Evolutionary conservation across 2,888 invertebrate genomes (phyloP), one percentile per base, ranked within the genome.

Genomic region (Euplexia lucipara): DNA sequence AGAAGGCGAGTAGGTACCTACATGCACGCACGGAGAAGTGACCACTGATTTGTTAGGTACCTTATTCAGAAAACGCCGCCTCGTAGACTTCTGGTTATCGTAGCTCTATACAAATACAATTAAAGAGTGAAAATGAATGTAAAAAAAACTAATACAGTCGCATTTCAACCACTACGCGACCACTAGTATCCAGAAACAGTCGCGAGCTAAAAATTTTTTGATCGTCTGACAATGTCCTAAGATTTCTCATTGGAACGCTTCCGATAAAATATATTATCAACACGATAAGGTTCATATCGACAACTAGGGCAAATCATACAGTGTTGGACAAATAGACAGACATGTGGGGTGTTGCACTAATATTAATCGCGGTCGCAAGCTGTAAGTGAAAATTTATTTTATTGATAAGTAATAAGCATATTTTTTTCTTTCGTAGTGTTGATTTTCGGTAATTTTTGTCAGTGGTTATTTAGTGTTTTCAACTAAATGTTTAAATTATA

Each of bases 341-440:
- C 66, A 87, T 87, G 87, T 82, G 83, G 84, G 77, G 75, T 73
- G 54, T 71, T 54, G 49, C 56, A 66, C 14, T 79, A 44, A n/a
- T 84, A 22, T 44, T 81, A 32, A 54, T 83, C 8, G 71, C 74
- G 16, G 45, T 56, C 0, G 53, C 58, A 35, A 80, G 52, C 65
- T 78, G 87, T 88, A 80, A 88, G 88, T 74, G 18, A 1, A 9
- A 16, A 32, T 30, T 47, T 37, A 2, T 14, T 3, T 39, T 18
- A n/a, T n/a, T n/a, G n/a, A n/a, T n/a, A n/a, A n/a, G n/a, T n/a
- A n/a, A n/a, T n/a, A n/a, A n/a, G n/a, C n/a, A n/a, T 20, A 1
- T 12, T 18, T 6, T 12, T 14, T 26, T 6, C 4, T 56, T 10
- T 2, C 12, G 20, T 22, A 16, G 3, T 12, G 0, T 3, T 42